Percentiles rank a stretch among this genome's conserved stretches.
Conservation (phyloP, 2,113 vertebrate species). For the Antechinus stuartii region DNA sequence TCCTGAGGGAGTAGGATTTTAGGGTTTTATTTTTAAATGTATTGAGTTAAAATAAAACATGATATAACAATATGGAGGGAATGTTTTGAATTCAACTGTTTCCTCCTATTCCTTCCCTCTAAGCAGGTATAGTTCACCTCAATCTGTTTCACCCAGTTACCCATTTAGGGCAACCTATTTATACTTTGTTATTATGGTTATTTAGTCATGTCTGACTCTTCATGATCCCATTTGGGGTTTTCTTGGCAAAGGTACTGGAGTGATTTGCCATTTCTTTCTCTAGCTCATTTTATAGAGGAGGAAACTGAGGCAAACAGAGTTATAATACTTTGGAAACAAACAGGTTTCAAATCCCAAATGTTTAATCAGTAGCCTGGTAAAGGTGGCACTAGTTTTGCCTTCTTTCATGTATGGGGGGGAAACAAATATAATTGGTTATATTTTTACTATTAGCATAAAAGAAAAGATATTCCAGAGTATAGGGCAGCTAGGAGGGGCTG, state of each 20-base stretch:
- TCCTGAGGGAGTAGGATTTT: constrained; percentile 14
- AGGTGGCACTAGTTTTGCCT: constrained; percentile 1
- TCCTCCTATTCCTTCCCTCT: background rate
- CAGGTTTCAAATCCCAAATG: background rate
- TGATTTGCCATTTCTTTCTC: background rate
- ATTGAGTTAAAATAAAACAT: constrained; percentile 27
- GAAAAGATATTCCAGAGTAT: background rate
- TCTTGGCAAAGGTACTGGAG: background rate
- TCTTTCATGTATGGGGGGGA: background rate
- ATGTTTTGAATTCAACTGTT: constrained; percentile 2
- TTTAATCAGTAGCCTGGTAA: background rate
- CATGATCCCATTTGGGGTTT: background rate
- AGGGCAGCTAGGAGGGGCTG: background rate
- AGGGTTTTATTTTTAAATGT: constrained; percentile 16
- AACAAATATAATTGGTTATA: background rate
- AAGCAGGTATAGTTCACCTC: background rate
- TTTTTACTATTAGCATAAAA: background rate
- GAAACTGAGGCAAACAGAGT: background rate
- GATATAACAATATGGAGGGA: background rate
- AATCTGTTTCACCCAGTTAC: background rate
- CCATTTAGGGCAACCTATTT: background rate
- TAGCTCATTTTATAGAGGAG: background rate
- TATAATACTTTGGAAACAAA: background rate
- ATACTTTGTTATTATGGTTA: constrained; percentile 21
- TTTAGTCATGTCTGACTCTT: background rate